Base-by-base conservation (phyloP, 1,140 invertebrate genomes). In the Plutomurus gul region DNA sequence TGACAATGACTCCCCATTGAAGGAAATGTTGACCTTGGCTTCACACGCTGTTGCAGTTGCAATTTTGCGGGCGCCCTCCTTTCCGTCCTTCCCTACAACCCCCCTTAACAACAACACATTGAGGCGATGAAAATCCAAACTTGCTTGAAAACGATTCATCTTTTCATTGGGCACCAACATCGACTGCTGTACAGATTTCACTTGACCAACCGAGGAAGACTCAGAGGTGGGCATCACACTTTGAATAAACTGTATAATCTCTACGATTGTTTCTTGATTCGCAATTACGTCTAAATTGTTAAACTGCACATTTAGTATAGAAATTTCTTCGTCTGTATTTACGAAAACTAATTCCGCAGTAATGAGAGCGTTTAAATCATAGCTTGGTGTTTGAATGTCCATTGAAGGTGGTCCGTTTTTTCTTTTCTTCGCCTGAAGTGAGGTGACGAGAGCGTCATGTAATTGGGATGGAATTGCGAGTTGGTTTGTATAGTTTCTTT, bases 201-300 rank as follows among this genome's bases (percentile, higher is more conserved):
- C 40, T 30, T 70, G 25, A n/a, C n/a, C 5, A 18, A 16, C 33
- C 43, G 25, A 18, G 74, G 72, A 36, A 40, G 75, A 25, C 80
- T 84, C 65, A 70, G 74, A n/a, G 81, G 79, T 8, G 7, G 92
- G 91, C 82, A 92, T 90, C 33, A 94, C 90, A 49, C 94, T 89
- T 76, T 92, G 92, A 0, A 92, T 89, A 85, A 98, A 98, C 25
- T 94, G 93, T 56, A 97, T 89, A 36, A 98, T 86, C 86, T 98
- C 96, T 1, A 97, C 92, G 82, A 98, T 93, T 0, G 96, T 98
- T 86, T 96, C 95, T 86, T 97, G 95, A 88, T 98, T 98, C 0
- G 95, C 96, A 83, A 97, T 97, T 40, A 98, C 93, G 86, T 98
- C 96, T 73, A 98, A 88, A 87, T 94, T 97, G 85, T 97, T 98